Evolutionary conservation across 2,888 invertebrate genomes (phyloP), one percentile per base, ranked within the genome.

Genomic region (Rhimphoctona megacephalus): DNA sequence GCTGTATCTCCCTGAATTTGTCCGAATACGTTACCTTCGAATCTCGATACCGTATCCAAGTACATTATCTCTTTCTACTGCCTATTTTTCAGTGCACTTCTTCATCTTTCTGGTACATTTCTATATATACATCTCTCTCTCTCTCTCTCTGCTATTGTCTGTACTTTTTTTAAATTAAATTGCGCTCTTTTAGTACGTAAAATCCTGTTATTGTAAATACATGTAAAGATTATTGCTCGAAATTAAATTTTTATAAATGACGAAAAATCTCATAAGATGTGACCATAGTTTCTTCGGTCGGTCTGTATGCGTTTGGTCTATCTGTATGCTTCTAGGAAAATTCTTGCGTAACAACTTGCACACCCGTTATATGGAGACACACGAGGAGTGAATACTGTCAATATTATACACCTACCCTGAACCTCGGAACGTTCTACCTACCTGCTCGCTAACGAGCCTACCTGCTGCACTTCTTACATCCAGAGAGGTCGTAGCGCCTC

Each of bases 401-500:
- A 83, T 83, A 87, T 85, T 81, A 85, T 86, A 83, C 83, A 87
- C 84, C 84, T 57, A 89, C 81, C 85, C 85, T 82, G 88, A 74
- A 74, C 83, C 87, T 81, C 85, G 82, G 83, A 74, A 80, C 85
- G 91, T 89, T 90, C 91, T 91, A 90, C 92, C 93, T 93, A 93
- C 93, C 94, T 93, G 93, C 91, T 91, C 91, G 92, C 93, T 93
- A 93, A 94, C 93, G 92, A 94, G 93, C 93, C 93, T 94, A 93
- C 94, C 93, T 93, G 93, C 93, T 93, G 93, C 92, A 93, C 92
- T 93, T 93, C 93, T 94, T 93, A 90, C 91, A 92, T 92, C 92
- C 91, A 91, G 90, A 91, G 90, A 92, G 92, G 90, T 90, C 91
- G 90, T 90, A 86, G 85, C 86, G 78, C 74, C 81, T 79, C 84